phyloP scores from a whole-genome alignment of 2,113 vertebrate species.

The Rhinolophus sinicus region DNA sequence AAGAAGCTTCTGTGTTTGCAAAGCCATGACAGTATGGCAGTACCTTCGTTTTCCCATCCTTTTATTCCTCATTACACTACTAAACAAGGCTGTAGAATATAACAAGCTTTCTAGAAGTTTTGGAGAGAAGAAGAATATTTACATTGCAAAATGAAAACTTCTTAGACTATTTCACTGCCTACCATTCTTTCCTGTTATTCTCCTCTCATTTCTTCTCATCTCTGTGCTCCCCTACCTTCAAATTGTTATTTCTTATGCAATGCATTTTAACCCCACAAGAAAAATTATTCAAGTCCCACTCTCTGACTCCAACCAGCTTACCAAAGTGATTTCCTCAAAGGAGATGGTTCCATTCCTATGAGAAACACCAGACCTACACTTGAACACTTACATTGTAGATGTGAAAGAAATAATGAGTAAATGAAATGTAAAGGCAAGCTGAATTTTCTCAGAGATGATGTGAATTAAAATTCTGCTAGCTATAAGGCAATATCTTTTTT shows the following conservation, averaged over 20 bases:
- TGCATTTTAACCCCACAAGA: not conserved
- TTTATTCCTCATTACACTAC: not conserved
- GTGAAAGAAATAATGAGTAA: conserved; percentile 26
- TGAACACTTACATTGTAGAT: not conserved
- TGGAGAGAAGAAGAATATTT: not conserved
- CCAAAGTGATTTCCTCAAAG: conserved; percentile 13
- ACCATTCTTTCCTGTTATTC: not conserved
- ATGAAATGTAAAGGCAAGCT: not conserved
- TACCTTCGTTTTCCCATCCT: not conserved
- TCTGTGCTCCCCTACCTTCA: not conserved
- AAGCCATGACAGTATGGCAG: not conserved
- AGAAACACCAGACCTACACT: not conserved
- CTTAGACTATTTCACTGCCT: not conserved
- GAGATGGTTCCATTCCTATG: not conserved
- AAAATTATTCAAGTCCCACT: not conserved
- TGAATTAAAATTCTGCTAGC: conserved; percentile 22
- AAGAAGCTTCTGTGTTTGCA: not conserved
- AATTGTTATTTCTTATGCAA: not conserved
- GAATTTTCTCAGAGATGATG: conserved; percentile 29
- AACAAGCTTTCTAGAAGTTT: not conserved
- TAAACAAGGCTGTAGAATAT: not conserved
- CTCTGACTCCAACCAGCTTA: not conserved
- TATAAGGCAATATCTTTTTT: not conserved
- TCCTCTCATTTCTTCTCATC: not conserved
- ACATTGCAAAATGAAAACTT: not conserved